phyloP scores from a whole-genome alignment of 2,888 invertebrate species.

The Sisyra nigra region DNA sequence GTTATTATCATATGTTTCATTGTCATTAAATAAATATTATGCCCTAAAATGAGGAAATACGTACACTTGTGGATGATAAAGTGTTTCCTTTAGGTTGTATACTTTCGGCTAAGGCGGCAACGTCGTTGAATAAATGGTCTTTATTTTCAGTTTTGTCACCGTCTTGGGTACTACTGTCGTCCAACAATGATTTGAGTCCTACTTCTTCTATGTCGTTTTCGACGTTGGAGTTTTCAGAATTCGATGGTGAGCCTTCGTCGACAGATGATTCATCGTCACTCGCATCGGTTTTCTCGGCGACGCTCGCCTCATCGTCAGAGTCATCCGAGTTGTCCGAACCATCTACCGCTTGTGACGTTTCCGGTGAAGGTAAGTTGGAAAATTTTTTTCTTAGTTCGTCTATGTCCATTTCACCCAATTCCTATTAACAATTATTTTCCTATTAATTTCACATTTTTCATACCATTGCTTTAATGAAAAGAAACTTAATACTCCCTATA shows the following conservation, averaged over 20 bases:
- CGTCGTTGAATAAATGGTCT: slow-evolving; percentile 72
- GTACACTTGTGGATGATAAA: slow-evolving; percentile 76
- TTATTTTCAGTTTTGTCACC: slow-evolving; percentile 30
- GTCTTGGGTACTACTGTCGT: slow-evolving; percentile 24
- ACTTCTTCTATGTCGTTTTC: slow-evolving; percentile 29
- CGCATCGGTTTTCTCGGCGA: not conserved
- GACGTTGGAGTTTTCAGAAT: slow-evolving; percentile 17
- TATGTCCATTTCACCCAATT: slow-evolving; percentile 46
- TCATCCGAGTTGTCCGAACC: not conserved
- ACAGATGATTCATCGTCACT: not conserved
- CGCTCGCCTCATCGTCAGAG: not conserved
- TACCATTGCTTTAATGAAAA: no score
- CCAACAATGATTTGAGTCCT: slow-evolving; percentile 39
- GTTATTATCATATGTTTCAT: no score
- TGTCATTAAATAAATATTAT: no score
- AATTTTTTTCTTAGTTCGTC: slow-evolving; percentile 70
- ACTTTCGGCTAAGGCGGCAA: slow-evolving; percentile 85
- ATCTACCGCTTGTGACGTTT: no score
- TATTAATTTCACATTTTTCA: slow-evolving; percentile 1
- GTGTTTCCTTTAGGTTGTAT: slow-evolving; percentile 98
- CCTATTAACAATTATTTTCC: not conserved
- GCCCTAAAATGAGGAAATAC: slow-evolving; percentile 15
- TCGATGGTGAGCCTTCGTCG: slow-evolving; percentile 19
- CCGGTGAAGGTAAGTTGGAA: slow-evolving; percentile 23
- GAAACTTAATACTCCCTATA: no score